A percentile compares a stretch with the other conserved stretches of the same genome.
Evolutionary conservation across 2,113 vertebrate species (phyloP).

Genomic region (Larimichthys polyactis): DNA sequence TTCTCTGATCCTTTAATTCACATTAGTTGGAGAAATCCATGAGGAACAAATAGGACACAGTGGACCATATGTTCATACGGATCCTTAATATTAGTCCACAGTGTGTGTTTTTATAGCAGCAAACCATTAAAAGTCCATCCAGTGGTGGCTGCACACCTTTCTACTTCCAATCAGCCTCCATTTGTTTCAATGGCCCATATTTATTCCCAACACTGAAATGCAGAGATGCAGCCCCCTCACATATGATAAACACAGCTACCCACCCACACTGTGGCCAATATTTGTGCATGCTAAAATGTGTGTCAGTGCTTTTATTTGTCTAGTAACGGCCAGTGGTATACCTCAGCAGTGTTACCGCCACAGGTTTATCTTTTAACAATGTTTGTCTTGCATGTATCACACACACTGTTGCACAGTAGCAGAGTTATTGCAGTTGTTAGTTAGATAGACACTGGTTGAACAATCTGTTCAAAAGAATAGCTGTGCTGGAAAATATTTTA

Average conservation of each 20-base stretch:
- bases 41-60: background rate
- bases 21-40: background rate
- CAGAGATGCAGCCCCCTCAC: conserved; percentile 8
- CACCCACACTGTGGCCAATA: conserved; percentile 6
- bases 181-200: background rate
- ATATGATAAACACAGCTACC: conserved; percentile 22
- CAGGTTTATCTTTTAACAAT: background rate
- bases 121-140: background rate
- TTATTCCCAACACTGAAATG: conserved; percentile 13
- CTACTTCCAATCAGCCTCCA: background rate
- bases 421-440: background rate
- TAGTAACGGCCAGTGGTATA: no score
- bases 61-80: background rate
- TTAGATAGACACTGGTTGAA: background rate
- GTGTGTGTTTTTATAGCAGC: background rate
- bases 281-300: background rate
- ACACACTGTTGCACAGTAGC: background rate
- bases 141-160: background rate
- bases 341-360: background rate
- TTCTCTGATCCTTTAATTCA: background rate
- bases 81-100: background rate
- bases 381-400: background rate
- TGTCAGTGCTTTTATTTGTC: background rate
- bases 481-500: background rate
- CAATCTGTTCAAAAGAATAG: background rate